These are phyloP conservation scores for Matsumyia berberina DNA, from an alignment of 2,888 invertebrate species.

Conservation along the genomic window DNA sequence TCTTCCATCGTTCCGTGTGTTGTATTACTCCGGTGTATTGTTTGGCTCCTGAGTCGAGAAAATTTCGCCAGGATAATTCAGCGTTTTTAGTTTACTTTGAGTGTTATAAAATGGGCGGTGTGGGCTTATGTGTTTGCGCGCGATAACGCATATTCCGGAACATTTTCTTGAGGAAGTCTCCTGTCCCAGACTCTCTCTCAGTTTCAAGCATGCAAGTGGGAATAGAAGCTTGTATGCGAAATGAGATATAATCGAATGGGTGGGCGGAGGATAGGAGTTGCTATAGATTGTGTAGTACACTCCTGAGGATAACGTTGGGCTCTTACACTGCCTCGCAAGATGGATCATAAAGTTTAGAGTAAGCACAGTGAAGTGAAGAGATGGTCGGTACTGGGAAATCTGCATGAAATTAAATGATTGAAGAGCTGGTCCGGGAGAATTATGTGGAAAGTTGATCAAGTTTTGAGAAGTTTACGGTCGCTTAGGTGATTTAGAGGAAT, in stretches of 20 bases:
- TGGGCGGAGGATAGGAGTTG: conserved; percentile 10
- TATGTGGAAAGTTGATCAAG: conserved; percentile 39
- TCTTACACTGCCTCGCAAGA: conserved; percentile 29
- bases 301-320: conserved; percentile 34
- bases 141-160: conserved; percentile 56
- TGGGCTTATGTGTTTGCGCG: conserved; percentile 25
- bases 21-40: conserved; percentile 21
- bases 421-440: conserved; percentile 33
- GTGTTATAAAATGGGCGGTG: conserved; percentile 38
- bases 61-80: conserved; percentile 43
- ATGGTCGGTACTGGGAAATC: conserved; percentile 37
- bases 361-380: conserved; percentile 38
- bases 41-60: conserved; percentile 22
- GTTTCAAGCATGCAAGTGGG: conserved; percentile 55
- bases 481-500: conserved; percentile 10
- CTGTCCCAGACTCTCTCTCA: conserved; percentile 1
- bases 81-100: conserved; percentile 39
- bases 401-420: conserved; percentile 42
- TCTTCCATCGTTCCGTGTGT: conserved; percentile 30
- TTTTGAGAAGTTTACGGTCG: conserved; percentile 35
- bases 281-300: conserved; percentile 37
- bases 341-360: conserved; percentile 49
- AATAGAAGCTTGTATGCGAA: conserved; percentile 41
- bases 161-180: conserved; percentile 38
- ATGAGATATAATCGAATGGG: conserved; percentile 55